Evolutionary conservation across 2,888 invertebrate species (phyloP).

Genomic region (Dicycla oo): DNA sequence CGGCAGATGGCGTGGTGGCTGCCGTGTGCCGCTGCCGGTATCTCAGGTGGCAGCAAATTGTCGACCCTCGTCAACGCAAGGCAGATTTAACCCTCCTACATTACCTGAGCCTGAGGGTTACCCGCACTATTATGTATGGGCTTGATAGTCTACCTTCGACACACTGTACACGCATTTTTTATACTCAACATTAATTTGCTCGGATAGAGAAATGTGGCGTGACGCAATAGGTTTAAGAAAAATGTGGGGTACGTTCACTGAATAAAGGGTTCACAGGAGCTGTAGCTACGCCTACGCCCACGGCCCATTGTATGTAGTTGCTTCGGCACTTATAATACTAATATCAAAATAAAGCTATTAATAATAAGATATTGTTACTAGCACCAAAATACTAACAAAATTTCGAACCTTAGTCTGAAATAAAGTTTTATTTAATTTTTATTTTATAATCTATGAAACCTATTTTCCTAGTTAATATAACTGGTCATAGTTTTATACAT

Average conservation of each 20-base stretch:
- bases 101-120: slow-evolving; percentile 52
- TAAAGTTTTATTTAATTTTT: too few relatives aligned
- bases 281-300: too few relatives aligned
- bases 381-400: too few relatives aligned
- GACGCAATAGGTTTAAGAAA: slow-evolving; percentile 15
- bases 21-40: slow-evolving; percentile 62
- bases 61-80: slow-evolving; percentile 76
- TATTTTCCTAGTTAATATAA: too few relatives aligned
- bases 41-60: slow-evolving; percentile 78
- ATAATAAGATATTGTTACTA: too few relatives aligned
- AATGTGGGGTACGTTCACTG: slow-evolving; percentile 1
- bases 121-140: slow-evolving; percentile 62
- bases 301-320: too few relatives aligned
- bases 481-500: too few relatives aligned
- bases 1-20: slow-evolving; percentile 56
- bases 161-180: slow-evolving; percentile 47
- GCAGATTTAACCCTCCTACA: slow-evolving; percentile 71
- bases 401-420: too few relatives aligned
- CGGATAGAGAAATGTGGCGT: slow-evolving; percentile 31
- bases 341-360: too few relatives aligned
- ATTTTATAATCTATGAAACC: too few relatives aligned
- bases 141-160: slow-evolving; percentile 60
- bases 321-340: too few relatives aligned
- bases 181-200: slow-evolving; percentile 38
- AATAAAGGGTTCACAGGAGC: slow-evolving; percentile 7